These are phyloP conservation scores for Cynopterus brachyotis DNA, from an alignment of 2,113 vertebrate genomes.

Conservation along the genomic window DNA sequence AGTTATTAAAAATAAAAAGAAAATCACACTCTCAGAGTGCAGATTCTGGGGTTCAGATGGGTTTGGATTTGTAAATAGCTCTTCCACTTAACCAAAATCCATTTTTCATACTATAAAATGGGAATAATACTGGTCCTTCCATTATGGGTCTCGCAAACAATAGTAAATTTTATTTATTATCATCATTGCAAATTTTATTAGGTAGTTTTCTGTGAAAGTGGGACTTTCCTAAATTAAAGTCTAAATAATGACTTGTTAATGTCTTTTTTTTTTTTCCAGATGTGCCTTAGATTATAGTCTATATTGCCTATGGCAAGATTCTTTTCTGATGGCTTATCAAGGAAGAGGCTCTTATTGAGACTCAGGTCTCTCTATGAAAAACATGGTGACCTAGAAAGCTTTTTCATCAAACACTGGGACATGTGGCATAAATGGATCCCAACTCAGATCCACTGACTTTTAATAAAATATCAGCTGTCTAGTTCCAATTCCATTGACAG, in stretches of 20 bases:
- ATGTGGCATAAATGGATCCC: background rate
- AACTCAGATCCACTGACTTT: background rate
- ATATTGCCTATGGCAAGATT: background rate
- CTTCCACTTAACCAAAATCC: background rate
- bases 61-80: background rate
- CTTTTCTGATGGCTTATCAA: background rate
- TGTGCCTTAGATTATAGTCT: background rate
- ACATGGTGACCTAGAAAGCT: background rate
- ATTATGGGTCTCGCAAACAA: background rate
- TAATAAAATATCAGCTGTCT: background rate
- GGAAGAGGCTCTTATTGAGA: background rate
- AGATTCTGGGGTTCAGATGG: background rate
- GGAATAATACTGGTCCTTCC: no score
- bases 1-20: background rate
- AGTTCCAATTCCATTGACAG: background rate
- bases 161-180: background rate
- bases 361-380: background rate
- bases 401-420: background rate
- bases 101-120: background rate
- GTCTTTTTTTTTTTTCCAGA: background rate
- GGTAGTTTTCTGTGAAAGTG: background rate
- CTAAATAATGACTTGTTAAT: background rate
- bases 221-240: slow-evolving; percentile 1
- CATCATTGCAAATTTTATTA: background rate
- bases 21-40: background rate